phyloP scores from a whole-genome alignment of 2,113 vertebrate genomes.

The Sialia sialis region DNA sequence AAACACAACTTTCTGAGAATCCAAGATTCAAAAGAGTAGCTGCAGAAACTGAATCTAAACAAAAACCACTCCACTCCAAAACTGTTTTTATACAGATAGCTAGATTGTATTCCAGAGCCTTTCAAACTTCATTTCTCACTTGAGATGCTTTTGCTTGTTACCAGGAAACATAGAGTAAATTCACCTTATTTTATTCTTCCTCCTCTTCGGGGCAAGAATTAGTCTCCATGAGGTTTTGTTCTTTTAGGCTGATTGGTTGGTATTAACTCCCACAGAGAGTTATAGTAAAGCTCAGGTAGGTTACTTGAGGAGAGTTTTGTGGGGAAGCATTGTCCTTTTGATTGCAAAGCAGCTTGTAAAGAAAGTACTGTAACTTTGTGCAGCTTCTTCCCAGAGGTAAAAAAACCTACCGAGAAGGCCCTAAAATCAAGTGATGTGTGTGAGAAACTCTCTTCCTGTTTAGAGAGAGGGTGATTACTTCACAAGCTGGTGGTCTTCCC shows the following conservation, averaged over 20 bases:
- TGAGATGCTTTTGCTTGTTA: neutral
- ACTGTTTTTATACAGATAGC: neutral
- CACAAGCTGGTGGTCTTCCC: neutral
- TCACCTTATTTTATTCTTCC: neutral
- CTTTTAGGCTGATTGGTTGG: neutral
- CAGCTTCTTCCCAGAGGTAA: neutral
- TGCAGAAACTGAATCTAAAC: neutral
- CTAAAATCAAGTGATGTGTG: neutral
- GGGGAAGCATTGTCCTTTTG: neutral
- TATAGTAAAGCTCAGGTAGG: neutral
- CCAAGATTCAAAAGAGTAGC: neutral
- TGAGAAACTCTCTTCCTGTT: neutral
- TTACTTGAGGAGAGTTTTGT: neutral
- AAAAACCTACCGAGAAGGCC: neutral
- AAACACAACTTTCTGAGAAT: neutral
- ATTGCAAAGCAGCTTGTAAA: neutral
- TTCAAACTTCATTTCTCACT: neutral
- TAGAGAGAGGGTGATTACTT: neutral
- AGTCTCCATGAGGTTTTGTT: neutral
- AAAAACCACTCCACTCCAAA: neutral
- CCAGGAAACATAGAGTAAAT: neutral
- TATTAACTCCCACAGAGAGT: neutral
- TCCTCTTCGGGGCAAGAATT: neutral
- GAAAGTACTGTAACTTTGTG: neutral
- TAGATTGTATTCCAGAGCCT: neutral